Percentiles rank a stretch among this genome's conserved stretches.
phyloP scores from a whole-genome alignment of 2,797 vertebrate genomes.

The Dipus sagitta region DNA sequence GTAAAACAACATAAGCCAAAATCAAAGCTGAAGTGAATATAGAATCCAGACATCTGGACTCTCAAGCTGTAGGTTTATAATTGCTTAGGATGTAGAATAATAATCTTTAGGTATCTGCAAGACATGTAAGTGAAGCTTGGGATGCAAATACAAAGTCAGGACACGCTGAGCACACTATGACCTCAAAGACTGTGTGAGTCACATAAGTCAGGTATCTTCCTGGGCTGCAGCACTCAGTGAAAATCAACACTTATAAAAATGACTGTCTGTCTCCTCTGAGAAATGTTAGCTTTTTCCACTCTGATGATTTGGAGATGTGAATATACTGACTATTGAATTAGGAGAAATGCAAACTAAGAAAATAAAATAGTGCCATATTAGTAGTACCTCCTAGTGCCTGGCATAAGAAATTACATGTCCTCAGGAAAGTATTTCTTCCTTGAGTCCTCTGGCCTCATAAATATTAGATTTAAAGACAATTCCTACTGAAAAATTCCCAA shows the following conservation, averaged over 20 bases:
- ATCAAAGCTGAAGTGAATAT: neutral
- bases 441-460: neutral
- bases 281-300: neutral
- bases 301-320: neutral
- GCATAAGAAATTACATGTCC: neutral
- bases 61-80: neutral
- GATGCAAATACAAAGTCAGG: neutral
- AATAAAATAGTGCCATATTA: neutral
- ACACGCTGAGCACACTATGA: neutral
- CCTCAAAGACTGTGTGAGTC: neutral
- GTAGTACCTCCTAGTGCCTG: neutral
- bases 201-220: neutral
- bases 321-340: neutral
- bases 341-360: constrained; percentile 1
- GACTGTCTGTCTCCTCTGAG: neutral
- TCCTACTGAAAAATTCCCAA: neutral
- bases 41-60: neutral
- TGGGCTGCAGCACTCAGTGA: neutral
- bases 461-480: constrained; percentile 16
- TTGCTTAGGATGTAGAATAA: neutral
- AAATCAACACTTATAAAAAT: neutral
- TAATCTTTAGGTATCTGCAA: neutral
- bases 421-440: neutral
- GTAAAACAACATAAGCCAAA: neutral
- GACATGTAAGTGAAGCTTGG: neutral